These are phyloP conservation scores for Datnioides undecimradiatus DNA, from an alignment of 2,113 vertebrate species.

Conservation along the genomic window DNA sequence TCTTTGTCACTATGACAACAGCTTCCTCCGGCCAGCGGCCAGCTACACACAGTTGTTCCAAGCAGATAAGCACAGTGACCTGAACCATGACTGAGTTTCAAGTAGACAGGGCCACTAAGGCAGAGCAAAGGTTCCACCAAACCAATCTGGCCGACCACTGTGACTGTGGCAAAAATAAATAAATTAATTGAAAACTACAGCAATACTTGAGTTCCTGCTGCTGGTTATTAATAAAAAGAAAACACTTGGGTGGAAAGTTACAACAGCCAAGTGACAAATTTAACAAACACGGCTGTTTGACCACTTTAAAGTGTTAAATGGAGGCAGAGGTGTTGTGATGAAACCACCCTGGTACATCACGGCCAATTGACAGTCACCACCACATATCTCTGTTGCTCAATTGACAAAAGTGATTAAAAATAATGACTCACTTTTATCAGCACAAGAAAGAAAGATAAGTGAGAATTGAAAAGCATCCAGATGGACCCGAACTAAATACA, in stretches of 20 bases:
- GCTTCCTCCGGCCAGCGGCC: not conserved
- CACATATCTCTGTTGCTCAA: conserved; percentile 18
- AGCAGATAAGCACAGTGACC: conserved; percentile 19
- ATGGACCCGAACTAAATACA: conserved; percentile 21
- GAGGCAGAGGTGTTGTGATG: conserved; percentile 36
- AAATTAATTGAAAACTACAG: too few relatives aligned
- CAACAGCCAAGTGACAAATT: conserved; percentile 9
- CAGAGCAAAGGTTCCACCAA: conserved; percentile 20
- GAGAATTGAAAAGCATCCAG: conserved; percentile 22
- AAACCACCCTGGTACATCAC: conserved; percentile 1
- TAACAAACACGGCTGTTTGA: conserved; percentile 16
- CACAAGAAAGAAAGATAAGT: not conserved
- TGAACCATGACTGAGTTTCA: conserved; percentile 15
- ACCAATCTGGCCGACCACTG: conserved; percentile 31
- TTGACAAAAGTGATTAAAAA: conserved; percentile 42
- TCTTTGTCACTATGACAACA: conserved; percentile 59
- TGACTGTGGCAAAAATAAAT: not conserved
- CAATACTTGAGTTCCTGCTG: not conserved
- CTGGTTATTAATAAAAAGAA: conserved; percentile 14
- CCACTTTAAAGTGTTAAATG: conserved; percentile 40
- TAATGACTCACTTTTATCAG: conserved; percentile 34
- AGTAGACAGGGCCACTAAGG: conserved; percentile 13
- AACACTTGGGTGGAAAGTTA: conserved; percentile 20
- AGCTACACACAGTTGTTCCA: conserved; percentile 1
- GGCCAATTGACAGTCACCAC: conserved; percentile 13